phyloP scores from a whole-genome alignment of 2,797 vertebrate species.

The Gadopsis bispinosus region DNA sequence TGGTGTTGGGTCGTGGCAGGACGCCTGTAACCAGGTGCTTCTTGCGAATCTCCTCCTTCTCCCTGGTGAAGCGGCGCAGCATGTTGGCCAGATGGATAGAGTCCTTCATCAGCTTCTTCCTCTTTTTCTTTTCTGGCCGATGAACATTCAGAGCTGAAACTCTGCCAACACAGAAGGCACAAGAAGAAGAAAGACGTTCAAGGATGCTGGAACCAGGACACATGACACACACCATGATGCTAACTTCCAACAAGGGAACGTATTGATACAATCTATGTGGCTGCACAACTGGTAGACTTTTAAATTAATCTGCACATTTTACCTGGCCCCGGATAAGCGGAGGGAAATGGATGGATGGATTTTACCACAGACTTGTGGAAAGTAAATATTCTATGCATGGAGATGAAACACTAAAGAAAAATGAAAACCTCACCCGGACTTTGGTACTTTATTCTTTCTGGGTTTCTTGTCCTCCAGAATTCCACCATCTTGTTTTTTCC shows the following conservation, averaged over 20 bases:
- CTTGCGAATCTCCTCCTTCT: constrained; percentile 94
- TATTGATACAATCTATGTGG: neutral
- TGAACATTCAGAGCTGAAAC: constrained; percentile 91
- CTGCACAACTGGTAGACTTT: neutral
- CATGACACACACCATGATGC: too few species aligned
- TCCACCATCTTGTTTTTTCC: constrained; percentile 91
- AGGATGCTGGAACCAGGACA: neutral
- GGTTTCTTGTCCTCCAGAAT: constrained; percentile 92
- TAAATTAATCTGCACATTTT: neutral
- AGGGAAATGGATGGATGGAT: too few species aligned
- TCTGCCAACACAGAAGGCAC: constrained; percentile 72
- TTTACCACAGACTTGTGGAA: neutral
- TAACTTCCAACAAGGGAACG: neutral
- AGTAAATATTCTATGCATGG: neutral
- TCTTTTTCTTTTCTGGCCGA: constrained; percentile 97
- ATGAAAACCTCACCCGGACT: constrained; percentile 87
- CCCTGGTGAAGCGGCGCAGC: constrained; percentile 94
- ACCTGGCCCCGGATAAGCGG: too few species aligned
- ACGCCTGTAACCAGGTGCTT: constrained; percentile 73
- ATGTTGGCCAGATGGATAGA: constrained; percentile 94
- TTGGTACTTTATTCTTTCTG: constrained; percentile 92
- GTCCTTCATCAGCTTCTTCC: constrained; percentile 97
- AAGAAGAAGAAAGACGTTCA: neutral
- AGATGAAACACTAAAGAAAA: neutral
- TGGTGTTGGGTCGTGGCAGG: constrained; percentile 59